phyloP scores from a whole-genome alignment of 2,888 invertebrate genomes.

The Hyalella azteca region DNA sequence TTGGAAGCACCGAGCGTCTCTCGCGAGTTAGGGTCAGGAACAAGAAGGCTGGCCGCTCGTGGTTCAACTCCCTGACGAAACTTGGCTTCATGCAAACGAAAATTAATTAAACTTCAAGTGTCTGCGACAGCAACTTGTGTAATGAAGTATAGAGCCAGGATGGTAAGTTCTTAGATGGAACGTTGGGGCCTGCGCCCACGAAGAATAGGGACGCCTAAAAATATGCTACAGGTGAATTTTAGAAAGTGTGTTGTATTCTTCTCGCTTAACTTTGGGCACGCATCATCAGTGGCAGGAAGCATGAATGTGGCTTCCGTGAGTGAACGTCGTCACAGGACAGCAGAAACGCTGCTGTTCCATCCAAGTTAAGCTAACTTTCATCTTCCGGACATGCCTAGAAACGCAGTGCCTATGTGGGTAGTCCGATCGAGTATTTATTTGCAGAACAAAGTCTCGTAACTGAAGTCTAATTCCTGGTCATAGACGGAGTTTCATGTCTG shows the following conservation, averaged over 20 bases:
- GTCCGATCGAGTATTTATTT: too few relatives aligned
- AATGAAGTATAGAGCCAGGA: constrained; percentile 36
- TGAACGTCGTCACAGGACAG: too few relatives aligned
- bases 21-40: background rate
- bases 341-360: too few relatives aligned
- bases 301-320: background rate
- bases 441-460: too few relatives aligned
- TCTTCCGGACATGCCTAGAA: too few relatives aligned
- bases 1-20: background rate
- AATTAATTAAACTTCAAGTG: constrained; percentile 37
- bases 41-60: background rate
- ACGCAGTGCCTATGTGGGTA: too few relatives aligned
- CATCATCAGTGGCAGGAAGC: constrained; percentile 6
- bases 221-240: constrained; percentile 30
- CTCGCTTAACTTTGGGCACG: background rate
- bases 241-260: constrained; percentile 11
- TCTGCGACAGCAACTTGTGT: constrained; percentile 37
- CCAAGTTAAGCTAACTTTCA: too few relatives aligned
- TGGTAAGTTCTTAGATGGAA: constrained; percentile 35
- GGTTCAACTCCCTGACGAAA: background rate
- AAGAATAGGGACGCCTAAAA: constrained; percentile 9
- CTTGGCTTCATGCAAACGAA: constrained; percentile 37
- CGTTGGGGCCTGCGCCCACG: background rate
- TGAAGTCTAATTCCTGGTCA: too few relatives aligned
- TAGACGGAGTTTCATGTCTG: too few relatives aligned